Percentiles rank a stretch among this genome's conserved stretches.
phyloP scores from a whole-genome alignment of 2,797 vertebrate species.

The Netta rufina region DNA sequence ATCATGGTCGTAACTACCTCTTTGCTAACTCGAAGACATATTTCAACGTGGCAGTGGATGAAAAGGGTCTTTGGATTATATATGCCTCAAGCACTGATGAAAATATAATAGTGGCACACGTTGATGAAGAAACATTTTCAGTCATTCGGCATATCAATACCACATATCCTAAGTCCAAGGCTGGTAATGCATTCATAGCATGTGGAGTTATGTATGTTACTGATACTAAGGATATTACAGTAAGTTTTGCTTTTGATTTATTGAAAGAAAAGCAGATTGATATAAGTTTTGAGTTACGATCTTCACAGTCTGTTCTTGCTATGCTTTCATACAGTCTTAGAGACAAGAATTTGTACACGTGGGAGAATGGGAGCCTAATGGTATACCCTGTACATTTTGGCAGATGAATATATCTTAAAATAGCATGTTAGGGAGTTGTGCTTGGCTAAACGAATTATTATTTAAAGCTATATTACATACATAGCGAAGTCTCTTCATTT shows the following conservation, averaged over 20 bases:
- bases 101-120: constrained; percentile 86
- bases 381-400: constrained; percentile 85
- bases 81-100: constrained; percentile 89
- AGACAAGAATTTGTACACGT: constrained; percentile 88
- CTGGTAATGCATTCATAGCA: constrained; percentile 92
- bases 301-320: constrained; percentile 84
- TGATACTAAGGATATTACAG: constrained; percentile 87
- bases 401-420: constrained; percentile 66
- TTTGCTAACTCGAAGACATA: constrained; percentile 95
- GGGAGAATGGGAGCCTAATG: constrained; percentile 89
- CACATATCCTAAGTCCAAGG: constrained; percentile 92
- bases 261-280: constrained; percentile 86
- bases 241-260: constrained; percentile 92
- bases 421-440: neutral
- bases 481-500: neutral
- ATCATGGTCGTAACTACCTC: constrained; percentile 90
- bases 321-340: constrained; percentile 93
- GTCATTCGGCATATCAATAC: constrained; percentile 86
- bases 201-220: constrained; percentile 92
- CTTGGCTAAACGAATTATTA: neutral
- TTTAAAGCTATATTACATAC: neutral
- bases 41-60: constrained; percentile 91
- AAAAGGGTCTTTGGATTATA: constrained; percentile 94
- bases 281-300: constrained; percentile 86
- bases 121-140: constrained; percentile 88